Conservation (phyloP, 2,888 invertebrate species). For the Habrosyne pyritoides region DNA sequence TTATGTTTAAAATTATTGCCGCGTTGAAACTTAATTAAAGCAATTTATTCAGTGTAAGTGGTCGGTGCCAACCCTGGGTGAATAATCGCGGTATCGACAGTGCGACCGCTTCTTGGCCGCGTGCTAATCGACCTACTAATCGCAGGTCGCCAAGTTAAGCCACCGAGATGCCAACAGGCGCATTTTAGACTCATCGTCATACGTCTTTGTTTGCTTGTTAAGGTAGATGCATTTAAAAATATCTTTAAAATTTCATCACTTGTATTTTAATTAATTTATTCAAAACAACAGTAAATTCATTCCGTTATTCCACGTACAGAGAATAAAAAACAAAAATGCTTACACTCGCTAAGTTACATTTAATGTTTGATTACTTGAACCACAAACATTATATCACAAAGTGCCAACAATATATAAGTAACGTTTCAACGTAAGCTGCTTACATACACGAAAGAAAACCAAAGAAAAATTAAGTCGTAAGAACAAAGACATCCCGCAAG, state of each 20-base stretch:
- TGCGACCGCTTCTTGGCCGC: constrained; percentile 58
- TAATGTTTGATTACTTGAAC: not conserved
- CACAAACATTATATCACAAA: not conserved
- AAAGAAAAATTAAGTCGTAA: constrained; percentile 49
- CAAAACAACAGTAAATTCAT: not conserved
- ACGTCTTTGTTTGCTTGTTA: not conserved
- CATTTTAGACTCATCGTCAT: constrained; percentile 3
- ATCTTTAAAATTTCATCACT: no score
- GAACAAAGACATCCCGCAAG: constrained; percentile 77
- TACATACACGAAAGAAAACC: constrained; percentile 32
- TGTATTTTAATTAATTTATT: not conserved
- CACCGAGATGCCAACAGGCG: constrained; percentile 2
- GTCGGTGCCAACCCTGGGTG: constrained; percentile 50
- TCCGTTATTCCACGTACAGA: no score
- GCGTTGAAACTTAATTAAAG: not conserved
- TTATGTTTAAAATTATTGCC: no score
- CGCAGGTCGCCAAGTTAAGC: constrained; percentile 36
- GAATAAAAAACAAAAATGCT: not conserved
- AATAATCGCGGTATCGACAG: constrained; percentile 60
- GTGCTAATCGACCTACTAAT: constrained; percentile 77
- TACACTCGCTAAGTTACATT: not conserved
- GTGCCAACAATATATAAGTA: constrained; percentile 1
- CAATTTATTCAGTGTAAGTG: not conserved
- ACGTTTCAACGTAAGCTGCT: constrained; percentile 11
- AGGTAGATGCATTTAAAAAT: no score